Evolutionary conservation across 23 tunicate species (phyloP).

Genomic region (Aplidium turbinatum): DNA sequence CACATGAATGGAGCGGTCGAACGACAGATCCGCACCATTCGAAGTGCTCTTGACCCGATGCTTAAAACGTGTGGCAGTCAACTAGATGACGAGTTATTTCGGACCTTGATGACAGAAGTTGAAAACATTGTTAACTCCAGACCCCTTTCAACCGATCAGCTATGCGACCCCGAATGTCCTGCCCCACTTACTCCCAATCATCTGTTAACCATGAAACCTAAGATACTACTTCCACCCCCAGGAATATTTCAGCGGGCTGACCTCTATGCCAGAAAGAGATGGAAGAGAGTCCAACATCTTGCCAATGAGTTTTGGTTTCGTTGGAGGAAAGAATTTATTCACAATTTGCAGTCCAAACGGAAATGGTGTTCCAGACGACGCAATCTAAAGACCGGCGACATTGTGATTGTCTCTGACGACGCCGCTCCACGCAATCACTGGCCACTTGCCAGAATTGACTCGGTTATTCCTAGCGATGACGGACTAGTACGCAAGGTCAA

Average conservation of each 20-base stretch:
- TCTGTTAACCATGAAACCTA: constrained; percentile 23
- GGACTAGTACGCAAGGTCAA: constrained; percentile 21
- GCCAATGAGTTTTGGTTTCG: constrained; percentile 32
- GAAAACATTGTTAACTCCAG: constrained; percentile 32
- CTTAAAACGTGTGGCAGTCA: neutral
- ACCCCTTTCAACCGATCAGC: neutral
- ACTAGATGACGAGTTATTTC: constrained; percentile 16
- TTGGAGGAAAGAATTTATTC: constrained; percentile 29
- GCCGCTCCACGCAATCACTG: constrained; percentile 7
- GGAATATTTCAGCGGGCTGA: constrained; percentile 17
- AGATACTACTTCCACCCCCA: constrained; percentile 25
- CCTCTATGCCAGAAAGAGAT: constrained; percentile 6
- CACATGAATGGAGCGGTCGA: constrained; percentile 37
- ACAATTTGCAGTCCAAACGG: neutral
- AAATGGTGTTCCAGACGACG: neutral
- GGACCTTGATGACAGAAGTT: constrained; percentile 15
- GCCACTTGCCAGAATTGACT: neutral
- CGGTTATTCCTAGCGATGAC: neutral
- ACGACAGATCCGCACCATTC: constrained; percentile 27
- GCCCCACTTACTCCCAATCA: constrained; percentile 41
- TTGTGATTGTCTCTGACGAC: constrained; percentile 6
- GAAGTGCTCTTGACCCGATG: constrained; percentile 2
- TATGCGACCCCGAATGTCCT: neutral
- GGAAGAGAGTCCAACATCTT: constrained; percentile 23
- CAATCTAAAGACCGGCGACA: constrained; percentile 17